phyloP scores from a whole-genome alignment of 2,888 invertebrate species.

The Meteorus cinctellus region DNA sequence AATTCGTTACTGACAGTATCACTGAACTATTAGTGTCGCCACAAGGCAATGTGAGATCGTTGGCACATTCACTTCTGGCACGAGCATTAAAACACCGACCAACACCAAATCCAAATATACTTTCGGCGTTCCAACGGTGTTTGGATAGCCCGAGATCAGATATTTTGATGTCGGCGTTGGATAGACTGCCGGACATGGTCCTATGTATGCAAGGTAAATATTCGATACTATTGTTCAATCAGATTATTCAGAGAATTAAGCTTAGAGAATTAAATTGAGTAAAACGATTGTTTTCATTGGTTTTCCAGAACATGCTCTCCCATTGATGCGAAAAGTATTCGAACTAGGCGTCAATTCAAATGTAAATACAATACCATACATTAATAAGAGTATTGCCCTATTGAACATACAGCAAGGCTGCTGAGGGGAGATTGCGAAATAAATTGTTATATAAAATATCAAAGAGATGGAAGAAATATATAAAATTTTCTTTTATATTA shows the following conservation, averaged over 20 bases:
- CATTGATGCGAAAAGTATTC: slow-evolving; percentile 87
- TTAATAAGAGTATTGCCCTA: slow-evolving; percentile 86
- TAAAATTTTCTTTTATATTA: slow-evolving; percentile 37
- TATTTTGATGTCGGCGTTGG: slow-evolving; percentile 85
- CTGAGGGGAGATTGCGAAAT: slow-evolving; percentile 68
- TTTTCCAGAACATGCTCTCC: slow-evolving; percentile 83
- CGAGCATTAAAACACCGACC: slow-evolving; percentile 83
- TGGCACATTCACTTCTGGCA: slow-evolving; percentile 84
- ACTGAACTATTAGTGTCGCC: slow-evolving; percentile 80
- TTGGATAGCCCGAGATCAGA: slow-evolving; percentile 87
- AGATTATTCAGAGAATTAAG: background rate
- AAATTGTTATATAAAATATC: slow-evolving; percentile 29
- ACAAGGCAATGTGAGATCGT: slow-evolving; percentile 78
- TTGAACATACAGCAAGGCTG: slow-evolving; percentile 89
- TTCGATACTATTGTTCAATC: background rate
- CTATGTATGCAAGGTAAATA: slow-evolving; percentile 82
- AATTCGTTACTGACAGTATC: slow-evolving; percentile 79
- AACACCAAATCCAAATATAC: slow-evolving; percentile 77
- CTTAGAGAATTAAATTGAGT: background rate
- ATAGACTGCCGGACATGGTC: slow-evolving; percentile 87
- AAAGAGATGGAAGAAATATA: slow-evolving; percentile 12
- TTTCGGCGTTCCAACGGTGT: slow-evolving; percentile 87
- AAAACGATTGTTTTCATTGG: no score
- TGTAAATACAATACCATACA: slow-evolving; percentile 83
- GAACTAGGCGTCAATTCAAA: slow-evolving; percentile 86